These are phyloP conservation scores for Capromys pilorides DNA, from an alignment of 2,797 vertebrate genomes.

Conservation along the genomic window DNA sequence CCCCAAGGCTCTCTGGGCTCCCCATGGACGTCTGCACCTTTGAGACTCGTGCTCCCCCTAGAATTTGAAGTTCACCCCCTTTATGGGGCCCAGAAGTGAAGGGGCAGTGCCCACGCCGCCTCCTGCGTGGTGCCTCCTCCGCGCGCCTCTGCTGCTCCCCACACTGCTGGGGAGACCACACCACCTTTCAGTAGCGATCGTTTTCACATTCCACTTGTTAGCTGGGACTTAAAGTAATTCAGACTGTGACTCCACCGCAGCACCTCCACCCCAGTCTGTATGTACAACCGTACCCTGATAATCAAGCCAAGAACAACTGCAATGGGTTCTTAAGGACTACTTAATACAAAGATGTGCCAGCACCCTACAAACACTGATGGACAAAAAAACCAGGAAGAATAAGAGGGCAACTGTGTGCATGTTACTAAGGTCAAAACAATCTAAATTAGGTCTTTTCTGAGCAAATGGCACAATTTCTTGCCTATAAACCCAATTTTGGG, in stretches of 20 bases:
- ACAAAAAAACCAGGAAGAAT: slow-evolving; percentile 3
- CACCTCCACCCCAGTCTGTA: slow-evolving; percentile 4
- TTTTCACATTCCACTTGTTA: background rate
- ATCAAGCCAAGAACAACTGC: background rate
- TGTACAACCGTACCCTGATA: background rate
- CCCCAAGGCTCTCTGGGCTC: background rate
- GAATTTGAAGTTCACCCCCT: too few species aligned
- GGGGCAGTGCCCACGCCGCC: too few species aligned
- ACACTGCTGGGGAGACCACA: background rate
- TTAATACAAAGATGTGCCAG: slow-evolving; percentile 21
- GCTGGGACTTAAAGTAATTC: background rate
- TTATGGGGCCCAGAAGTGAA: too few species aligned
- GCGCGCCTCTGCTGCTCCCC: too few species aligned
- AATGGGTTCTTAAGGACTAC: background rate
- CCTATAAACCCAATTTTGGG: slow-evolving; percentile 43
- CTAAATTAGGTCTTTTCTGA: slow-evolving; percentile 55
- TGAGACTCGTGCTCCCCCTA: too few species aligned
- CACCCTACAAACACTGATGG: background rate
- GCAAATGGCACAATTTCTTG: slow-evolving; percentile 49
- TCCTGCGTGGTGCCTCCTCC: background rate
- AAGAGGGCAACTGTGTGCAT: background rate
- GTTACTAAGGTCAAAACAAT: background rate
- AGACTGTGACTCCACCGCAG: background rate
- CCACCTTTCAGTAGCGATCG: background rate
- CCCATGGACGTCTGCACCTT: background rate